These are phyloP conservation scores for Ephestia elutella DNA, from an alignment of 1,140 invertebrate species.

Conservation along the genomic window DNA sequence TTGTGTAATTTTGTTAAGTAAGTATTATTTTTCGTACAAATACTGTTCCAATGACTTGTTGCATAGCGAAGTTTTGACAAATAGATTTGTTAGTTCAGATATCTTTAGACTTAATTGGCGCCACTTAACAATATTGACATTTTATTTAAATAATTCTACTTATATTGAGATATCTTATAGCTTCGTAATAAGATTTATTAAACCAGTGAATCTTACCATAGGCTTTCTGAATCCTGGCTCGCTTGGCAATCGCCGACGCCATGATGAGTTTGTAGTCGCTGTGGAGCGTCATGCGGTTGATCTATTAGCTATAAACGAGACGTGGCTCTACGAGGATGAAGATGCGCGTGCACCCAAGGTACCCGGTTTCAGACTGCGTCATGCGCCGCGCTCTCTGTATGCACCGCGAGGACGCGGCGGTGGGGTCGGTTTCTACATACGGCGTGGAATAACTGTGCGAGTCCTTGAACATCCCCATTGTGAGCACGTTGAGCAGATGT, in stretches of 20 bases:
- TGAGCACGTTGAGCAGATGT: neutral
- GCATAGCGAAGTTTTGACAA: too few species aligned
- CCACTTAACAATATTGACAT: too few species aligned
- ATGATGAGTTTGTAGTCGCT: constrained; percentile 9
- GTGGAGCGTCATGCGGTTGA: neutral
- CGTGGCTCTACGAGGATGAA: constrained; percentile 2
- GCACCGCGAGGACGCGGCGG: constrained; percentile 5
- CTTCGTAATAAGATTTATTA: too few species aligned
- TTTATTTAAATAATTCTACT: too few species aligned
- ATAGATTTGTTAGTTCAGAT: too few species aligned
- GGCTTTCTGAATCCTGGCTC: constrained; percentile 12
- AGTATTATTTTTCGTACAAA: too few species aligned
- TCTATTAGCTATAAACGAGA: constrained; percentile 12
- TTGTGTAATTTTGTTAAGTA: too few species aligned
- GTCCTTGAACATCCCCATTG: neutral
- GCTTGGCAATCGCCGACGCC: neutral
- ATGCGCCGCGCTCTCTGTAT: neutral
- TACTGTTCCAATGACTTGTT: too few species aligned
- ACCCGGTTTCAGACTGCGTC: constrained; percentile 6
- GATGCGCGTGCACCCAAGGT: constrained; percentile 3
- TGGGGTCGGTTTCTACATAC: constrained; percentile 6
- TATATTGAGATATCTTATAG: too few species aligned
- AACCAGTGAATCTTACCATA: too few species aligned
- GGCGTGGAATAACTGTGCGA: neutral
- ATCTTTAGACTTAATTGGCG: too few species aligned